These are phyloP conservation scores for Macrobrachium rosenbergii DNA, from an alignment of 1,140 invertebrate species.

Conservation along the genomic window DNA sequence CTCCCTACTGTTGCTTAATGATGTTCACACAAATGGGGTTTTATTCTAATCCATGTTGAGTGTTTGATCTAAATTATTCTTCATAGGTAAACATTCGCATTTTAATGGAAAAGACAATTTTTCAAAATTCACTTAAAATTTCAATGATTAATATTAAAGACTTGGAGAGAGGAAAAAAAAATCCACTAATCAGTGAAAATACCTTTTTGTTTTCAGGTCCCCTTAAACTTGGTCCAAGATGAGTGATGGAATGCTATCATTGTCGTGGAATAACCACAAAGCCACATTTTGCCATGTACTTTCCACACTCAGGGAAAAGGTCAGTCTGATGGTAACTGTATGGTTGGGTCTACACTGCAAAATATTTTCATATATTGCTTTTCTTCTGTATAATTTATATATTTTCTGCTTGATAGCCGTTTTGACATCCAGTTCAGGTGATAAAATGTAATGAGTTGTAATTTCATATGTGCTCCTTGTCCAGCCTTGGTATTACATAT, in stretches of 20 bases:
- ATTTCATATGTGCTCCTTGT: background rate
- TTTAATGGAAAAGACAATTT: too few species aligned
- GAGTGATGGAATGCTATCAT: slow-evolving; percentile 55
- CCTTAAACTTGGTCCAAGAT: slow-evolving; percentile 23
- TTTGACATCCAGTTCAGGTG: background rate
- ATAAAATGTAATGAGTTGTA: too few species aligned
- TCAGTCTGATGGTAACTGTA: background rate
- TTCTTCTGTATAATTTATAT: background rate
- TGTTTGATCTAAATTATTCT: too few species aligned
- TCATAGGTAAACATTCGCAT: too few species aligned
- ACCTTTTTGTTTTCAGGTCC: too few species aligned
- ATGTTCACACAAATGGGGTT: too few species aligned
- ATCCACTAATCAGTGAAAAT: too few species aligned
- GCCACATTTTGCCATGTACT: slow-evolving; percentile 57
- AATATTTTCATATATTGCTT: background rate
- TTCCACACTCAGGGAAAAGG: slow-evolving; percentile 57
- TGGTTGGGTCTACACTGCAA: background rate
- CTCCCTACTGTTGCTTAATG: too few species aligned
- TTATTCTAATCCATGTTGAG: too few species aligned
- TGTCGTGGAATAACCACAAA: slow-evolving; percentile 60
- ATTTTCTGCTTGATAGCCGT: background rate
- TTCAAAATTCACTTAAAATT: too few species aligned
- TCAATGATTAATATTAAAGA: too few species aligned
- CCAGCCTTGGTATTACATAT: background rate
- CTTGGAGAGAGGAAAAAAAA: too few species aligned